phyloP scores from a whole-genome alignment of 2,888 invertebrate species.

The Philopedon plagiatum region DNA sequence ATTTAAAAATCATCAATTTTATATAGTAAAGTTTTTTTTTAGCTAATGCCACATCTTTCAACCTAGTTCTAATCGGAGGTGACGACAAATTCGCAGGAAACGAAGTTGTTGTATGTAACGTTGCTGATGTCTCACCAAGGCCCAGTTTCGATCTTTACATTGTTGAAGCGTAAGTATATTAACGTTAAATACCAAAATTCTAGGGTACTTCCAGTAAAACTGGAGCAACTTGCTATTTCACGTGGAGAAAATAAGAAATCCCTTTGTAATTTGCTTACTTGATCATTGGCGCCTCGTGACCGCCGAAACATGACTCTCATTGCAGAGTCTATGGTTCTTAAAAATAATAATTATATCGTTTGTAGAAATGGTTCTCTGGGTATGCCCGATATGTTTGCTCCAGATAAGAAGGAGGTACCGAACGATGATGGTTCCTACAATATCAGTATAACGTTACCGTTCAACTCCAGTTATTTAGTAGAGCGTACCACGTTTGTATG shows the following conservation, averaged over 20 bases:
- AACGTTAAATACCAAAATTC: too few relatives aligned
- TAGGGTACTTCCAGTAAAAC: too few relatives aligned
- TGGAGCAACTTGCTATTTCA: too few relatives aligned
- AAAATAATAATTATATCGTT: too few relatives aligned
- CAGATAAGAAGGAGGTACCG: constrained; percentile 39
- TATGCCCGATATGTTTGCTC: constrained; percentile 52
- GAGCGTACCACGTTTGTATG: constrained; percentile 75
- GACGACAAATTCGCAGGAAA: constrained; percentile 59
- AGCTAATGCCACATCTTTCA: constrained; percentile 61
- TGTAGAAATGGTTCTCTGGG: constrained; percentile 59
- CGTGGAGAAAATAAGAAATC: too few relatives aligned
- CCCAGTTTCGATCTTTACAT: constrained; percentile 68
- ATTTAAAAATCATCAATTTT: too few relatives aligned
- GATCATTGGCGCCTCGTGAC: too few relatives aligned
- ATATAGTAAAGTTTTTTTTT: too few relatives aligned
- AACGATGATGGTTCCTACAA: constrained; percentile 70
- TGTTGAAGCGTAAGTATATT: constrained; percentile 61
- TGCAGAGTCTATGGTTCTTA: too few relatives aligned
- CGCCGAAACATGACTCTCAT: too few relatives aligned
- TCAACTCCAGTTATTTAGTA: constrained; percentile 71
- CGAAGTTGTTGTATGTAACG: constrained; percentile 73
- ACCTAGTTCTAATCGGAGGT: constrained; percentile 53
- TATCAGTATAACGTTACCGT: constrained; percentile 71
- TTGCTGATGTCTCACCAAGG: constrained; percentile 72
- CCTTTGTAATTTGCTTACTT: too few relatives aligned